Percentiles rank a stretch among this genome's conserved stretches.
Conservation (phyloP, 1,140 invertebrate species). For the Druon quercuslanigerum region DNA sequence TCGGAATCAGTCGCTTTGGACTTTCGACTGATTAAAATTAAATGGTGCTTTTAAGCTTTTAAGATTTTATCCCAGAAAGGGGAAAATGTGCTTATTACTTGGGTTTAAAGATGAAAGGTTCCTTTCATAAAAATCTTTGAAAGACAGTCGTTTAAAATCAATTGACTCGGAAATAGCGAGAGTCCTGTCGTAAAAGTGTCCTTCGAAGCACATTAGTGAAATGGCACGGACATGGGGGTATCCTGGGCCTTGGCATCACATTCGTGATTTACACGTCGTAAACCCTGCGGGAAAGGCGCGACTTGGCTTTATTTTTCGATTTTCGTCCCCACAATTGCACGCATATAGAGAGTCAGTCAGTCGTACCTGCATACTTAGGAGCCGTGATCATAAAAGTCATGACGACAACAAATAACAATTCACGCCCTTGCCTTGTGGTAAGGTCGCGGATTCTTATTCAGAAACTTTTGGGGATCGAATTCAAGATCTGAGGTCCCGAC, state of each 20-base stretch:
- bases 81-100: too few relatives aligned
- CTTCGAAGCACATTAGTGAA: slow-evolving; percentile 1
- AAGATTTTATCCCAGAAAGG: too few relatives aligned
- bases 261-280: slow-evolving; percentile 63
- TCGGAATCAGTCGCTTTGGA: too few relatives aligned
- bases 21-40: too few relatives aligned
- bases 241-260: slow-evolving; percentile 42
- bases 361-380: background rate
- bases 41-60: too few relatives aligned
- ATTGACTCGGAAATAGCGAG: background rate
- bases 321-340: slow-evolving; percentile 11
- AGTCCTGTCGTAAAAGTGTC: slow-evolving; percentile 34
- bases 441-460: slow-evolving; percentile 34
- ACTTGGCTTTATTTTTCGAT: slow-evolving; percentile 20
- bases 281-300: slow-evolving; percentile 42
- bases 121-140: background rate
- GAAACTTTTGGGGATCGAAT: background rate
- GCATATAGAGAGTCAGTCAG: background rate
- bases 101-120: too few relatives aligned
- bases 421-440: slow-evolving; percentile 43
- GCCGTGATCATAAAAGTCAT: slow-evolving; percentile 22
- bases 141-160: slow-evolving; percentile 2
- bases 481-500: background rate
- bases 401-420: slow-evolving; percentile 41
- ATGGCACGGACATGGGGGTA: slow-evolving; percentile 31